Conservation (phyloP, 1,140 invertebrate genomes). For the Drosophila nannoptera region DNA sequence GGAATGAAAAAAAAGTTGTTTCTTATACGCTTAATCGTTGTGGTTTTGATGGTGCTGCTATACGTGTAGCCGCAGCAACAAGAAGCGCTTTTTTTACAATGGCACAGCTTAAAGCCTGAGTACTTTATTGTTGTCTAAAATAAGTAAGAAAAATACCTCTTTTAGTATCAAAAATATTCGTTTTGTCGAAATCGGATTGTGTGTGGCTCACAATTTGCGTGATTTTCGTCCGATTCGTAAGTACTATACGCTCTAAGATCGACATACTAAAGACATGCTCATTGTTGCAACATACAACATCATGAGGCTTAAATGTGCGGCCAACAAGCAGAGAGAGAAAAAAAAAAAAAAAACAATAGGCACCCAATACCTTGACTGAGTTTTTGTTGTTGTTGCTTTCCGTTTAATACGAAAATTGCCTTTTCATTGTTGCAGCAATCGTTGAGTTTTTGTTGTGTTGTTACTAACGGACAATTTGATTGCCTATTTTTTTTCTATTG, state of each 20-base stretch:
- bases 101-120: constrained; percentile 58
- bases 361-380: constrained; percentile 71
- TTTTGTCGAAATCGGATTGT: too few relatives aligned
- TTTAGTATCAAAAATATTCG: too few relatives aligned
- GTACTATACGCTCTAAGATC: too few relatives aligned
- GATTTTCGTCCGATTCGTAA: too few relatives aligned
- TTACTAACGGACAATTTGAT: constrained; percentile 65
- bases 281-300: constrained; percentile 72
- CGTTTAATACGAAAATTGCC: constrained; percentile 68
- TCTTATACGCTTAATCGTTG: constrained; percentile 27
- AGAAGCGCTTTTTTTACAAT: constrained; percentile 58
- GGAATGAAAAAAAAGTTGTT: constrained; percentile 29
- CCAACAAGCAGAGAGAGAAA: constrained; percentile 58
- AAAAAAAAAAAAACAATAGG: constrained; percentile 44
- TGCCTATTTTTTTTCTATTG: constrained; percentile 28
- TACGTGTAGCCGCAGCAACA: constrained; percentile 33
- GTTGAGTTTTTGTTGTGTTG: constrained; percentile 18
- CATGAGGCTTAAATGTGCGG: constrained; percentile 63
- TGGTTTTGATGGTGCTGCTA: constrained; percentile 15
- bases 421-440: constrained; percentile 70
- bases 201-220: too few relatives aligned
- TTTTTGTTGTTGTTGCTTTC: constrained; percentile 38
- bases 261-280: constrained; percentile 72
- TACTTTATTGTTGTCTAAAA: constrained; percentile 65
- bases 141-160: too few relatives aligned